Percentiles rank a stretch among this genome's conserved stretches.
phyloP scores from a whole-genome alignment of 2,113 vertebrate species.

The Hippocampus abdominalis region DNA sequence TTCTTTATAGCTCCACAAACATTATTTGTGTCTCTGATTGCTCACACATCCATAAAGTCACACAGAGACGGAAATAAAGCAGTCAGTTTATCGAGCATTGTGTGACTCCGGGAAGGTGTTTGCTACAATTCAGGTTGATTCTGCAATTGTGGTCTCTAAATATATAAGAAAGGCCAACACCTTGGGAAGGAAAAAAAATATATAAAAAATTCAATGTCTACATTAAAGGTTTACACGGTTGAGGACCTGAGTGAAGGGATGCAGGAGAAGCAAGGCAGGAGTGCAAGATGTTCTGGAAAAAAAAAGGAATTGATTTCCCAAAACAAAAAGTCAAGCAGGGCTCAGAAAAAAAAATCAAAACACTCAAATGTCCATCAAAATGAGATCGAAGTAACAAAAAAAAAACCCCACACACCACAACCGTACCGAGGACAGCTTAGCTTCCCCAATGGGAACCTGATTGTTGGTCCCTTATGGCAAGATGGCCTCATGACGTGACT shows the following conservation, averaged over 20 bases:
- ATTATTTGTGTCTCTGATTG: slow-evolving; percentile 17
- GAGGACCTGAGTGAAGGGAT: no score
- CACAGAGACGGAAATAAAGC: slow-evolving; percentile 3
- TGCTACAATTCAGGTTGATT: slow-evolving; percentile 13
- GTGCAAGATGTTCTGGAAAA: no score
- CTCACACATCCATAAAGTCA: slow-evolving; percentile 4
- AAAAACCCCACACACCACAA: no score
- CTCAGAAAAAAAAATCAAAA: no score
- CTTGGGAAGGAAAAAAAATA: slow-evolving; percentile 18
- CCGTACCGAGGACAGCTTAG: no score
- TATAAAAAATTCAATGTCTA: not conserved
- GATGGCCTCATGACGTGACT: no score
- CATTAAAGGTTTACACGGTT: no score
- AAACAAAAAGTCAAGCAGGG: no score
- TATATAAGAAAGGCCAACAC: slow-evolving; percentile 12
- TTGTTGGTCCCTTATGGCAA: not conserved
- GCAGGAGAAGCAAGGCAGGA: no score
- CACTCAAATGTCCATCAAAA: no score
- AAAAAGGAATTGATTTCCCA: no score
- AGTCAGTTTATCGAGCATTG: not conserved
- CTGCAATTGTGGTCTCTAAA: slow-evolving; percentile 27
- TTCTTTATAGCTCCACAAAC: slow-evolving; percentile 36
- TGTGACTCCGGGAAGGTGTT: slow-evolving; percentile 4
- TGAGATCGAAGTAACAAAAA: no score
- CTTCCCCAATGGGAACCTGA: not conserved